Base-by-base conservation (phyloP, 2,113 vertebrate species). In the Plectropomus leopardus region DNA sequence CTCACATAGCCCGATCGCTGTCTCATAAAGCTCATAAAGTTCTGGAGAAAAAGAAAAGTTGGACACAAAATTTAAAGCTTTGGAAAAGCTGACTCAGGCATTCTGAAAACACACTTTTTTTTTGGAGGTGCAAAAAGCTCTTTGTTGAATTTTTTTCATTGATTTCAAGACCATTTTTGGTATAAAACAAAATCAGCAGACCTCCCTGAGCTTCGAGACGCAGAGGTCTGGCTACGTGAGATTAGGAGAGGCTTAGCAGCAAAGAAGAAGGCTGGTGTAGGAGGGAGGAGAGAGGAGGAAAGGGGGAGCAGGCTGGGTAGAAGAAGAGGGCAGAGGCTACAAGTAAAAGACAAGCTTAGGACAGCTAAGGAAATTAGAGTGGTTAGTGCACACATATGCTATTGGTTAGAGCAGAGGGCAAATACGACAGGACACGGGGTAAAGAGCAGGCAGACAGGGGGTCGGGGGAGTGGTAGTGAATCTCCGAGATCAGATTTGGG, bases 331-430 rank as follows among this genome's bases (percentile, higher is more conserved):
- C 74, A 90, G 76, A 92, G 79, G 89, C 86, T 88, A 92, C 86
- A 88, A 85, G 88, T 90, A 87, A 88, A 91, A 91, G 84, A 91
- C 90, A 92, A 86, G 89, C 84, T 84, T 80, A 85, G 71, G 82
- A 87, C 76, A 82, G 86, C 84, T 88, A 80, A 85, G 85, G 85
- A 86, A 82, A 89, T 82, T 83, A 84, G 85, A 93, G 90, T 81
- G 84, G 92, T 94, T 94, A 94, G 93, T 92, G 89, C 90, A 91
- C 87, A 88, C 74, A 83, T 86, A 87, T 40, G 82, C 85, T 88
- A 81, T 84, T 69, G 72, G 91, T 89, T 86, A 89, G 86, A 87
- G 84, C 85, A 86, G 63, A 87, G 89, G 88, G 87, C 67, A 82
- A 88, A 86, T 89, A 77, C 45, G 80, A 90, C 87, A 91, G 83